These are phyloP conservation scores for Campopleginae sp. DNA, from an alignment of 2,888 invertebrate species.

Conservation along the genomic window DNA sequence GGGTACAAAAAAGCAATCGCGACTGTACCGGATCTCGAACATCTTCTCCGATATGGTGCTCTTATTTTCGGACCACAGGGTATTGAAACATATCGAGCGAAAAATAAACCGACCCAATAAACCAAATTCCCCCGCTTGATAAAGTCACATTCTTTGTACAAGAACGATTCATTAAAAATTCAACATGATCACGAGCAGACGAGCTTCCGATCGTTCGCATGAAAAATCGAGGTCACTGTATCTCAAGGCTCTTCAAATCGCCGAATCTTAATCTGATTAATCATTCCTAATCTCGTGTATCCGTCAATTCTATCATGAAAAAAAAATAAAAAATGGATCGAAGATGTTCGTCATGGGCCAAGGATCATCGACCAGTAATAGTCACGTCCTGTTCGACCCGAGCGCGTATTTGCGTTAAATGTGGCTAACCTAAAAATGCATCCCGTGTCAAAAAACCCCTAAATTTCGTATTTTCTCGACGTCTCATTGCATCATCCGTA, in stretches of 20 bases:
- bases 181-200: neutral
- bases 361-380: neutral
- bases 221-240: slow-evolving; percentile 9
- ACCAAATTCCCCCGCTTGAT: neutral
- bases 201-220: slow-evolving; percentile 12
- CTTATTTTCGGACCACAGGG: neutral
- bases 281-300: slow-evolving; percentile 8
- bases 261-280: slow-evolving; percentile 7
- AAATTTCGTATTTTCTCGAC: neutral
- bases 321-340: slow-evolving; percentile 9
- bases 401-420: neutral
- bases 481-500: neutral
- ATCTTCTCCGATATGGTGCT: slow-evolving; percentile 38
- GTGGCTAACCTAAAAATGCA: neutral
- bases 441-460: neutral
- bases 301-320: neutral
- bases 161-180: slow-evolving; percentile 5
- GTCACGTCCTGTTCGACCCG: neutral
- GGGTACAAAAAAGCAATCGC: slow-evolving; percentile 22
- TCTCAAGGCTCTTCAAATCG: neutral
- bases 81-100: neutral
- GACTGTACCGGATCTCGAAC: neutral
- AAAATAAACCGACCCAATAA: neutral
- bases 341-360: slow-evolving; percentile 3
- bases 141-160: neutral